Evolutionary conservation across 2,888 invertebrate genomes (phyloP), one percentile per base, ranked within the genome.

Genomic region (Lasioglossum lativentre): DNA sequence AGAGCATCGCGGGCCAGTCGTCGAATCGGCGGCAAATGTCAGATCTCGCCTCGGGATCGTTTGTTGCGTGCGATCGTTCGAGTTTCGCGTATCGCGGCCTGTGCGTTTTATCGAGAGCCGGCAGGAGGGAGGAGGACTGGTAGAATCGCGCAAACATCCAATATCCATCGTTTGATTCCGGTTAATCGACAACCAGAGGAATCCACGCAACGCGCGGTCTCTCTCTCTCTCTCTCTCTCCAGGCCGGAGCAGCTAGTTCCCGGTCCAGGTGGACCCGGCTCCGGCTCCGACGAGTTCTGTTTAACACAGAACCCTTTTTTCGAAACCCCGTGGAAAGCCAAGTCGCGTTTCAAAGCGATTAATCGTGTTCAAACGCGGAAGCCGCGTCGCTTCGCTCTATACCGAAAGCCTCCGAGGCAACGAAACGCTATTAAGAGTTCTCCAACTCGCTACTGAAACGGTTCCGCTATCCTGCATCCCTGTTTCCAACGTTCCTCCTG

Each of bases 361-460:
- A 70, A 34, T 59, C 80, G n/a, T 30, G 38, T 34, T 66, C 19
- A 19, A 30, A 16, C 4, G 19, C 19, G 34, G 66, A 66, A 34
- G 34, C 66, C 66, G 66, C 34, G 30, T 34, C 70, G 59, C 10
- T 10, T 30, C 30, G 23, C 52, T 52, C 52, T 52, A 52, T 52
- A 23, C 52, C 52, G 23, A 14, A 72, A 30, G 30, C 40, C 38
- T 63, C 30, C 40, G 73, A 45, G 59, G 75, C 71, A 75, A 19
- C 71, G 73, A 52, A 83, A 76, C 76, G 23, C 38, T 59, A 40
- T 76, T 75, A 79, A 76, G 85, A 76, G 79, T 79, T 76, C 45
- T 30, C 27, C 16, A 72, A 34, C 73, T 30, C 47, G 3, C n/a
- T 6, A 27, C 63, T 63, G 63, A 63, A 63, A 63, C 63, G 63